Evolutionary conservation across 2,797 vertebrate species (phyloP), one percentile per base, ranked within the genome.

Genomic region (Podarcis siculus): DNA sequence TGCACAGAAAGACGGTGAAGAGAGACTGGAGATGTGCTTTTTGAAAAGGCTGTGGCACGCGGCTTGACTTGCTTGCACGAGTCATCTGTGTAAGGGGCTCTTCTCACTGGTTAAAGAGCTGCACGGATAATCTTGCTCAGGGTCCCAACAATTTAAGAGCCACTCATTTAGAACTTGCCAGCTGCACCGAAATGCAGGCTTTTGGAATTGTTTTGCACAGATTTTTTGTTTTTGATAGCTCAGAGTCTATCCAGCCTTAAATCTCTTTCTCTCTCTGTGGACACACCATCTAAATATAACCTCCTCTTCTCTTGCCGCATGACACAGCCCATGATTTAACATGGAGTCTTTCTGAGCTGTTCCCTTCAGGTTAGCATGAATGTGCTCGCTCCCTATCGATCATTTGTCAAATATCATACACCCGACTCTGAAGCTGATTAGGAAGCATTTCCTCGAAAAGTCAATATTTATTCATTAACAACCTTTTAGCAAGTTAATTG

Each of bases 391-490:
- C 83, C 0, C 0, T 94, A 96, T 96, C 49, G 95, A 96, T 96
- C 95, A 89, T 89, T 95, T 96, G 95, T 95, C 95, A 96, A 96
- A 95, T 94, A 94, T 93, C 92, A 95, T 94, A 93, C 91, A 85
- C 92, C 89, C 79, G 81, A 88, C 94, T 94, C 93, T 90, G 93
- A 92, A 95, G 91, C 92, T 93, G 94, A 93, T 95, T 95, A 96
- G 94, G 93, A 94, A 95, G 92, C 94, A 95, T 95, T 96, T 96
- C 95, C 95, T 95, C 92, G 84, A 93, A 87, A 94, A 96, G 95
- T 96, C 96, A 96, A 96, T 96, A 96, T 96, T 96, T 96, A 96
- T 96, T 96, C 94, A 96, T 95, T 95, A 95, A 95, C 93, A 95
- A 93, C 93, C 95, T 95, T 95, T 95, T 95, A 95, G 90, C 90